A percentile compares a stretch with the other conserved stretches of the same genome.
phyloP scores from a whole-genome alignment of 2,888 invertebrate genomes.

The Panopea generosa region DNA sequence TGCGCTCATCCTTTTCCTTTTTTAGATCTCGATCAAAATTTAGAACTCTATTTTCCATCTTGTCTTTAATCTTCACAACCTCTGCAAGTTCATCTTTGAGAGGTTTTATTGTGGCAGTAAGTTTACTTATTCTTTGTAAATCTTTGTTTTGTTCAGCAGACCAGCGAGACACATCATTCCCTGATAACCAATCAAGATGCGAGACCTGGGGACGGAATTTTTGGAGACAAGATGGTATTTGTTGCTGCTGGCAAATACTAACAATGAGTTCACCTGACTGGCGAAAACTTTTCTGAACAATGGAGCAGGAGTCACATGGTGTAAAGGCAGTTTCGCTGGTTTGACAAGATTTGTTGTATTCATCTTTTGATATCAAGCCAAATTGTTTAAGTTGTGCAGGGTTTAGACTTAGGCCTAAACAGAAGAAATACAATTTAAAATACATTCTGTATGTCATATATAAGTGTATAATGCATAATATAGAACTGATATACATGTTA shows the following conservation, averaged over 20 bases:
- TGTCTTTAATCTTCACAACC: conserved; percentile 72
- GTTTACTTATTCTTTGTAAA: conserved; percentile 78
- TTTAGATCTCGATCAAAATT: conserved; percentile 76
- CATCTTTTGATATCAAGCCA: conserved; percentile 74
- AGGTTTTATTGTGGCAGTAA: conserved; percentile 77
- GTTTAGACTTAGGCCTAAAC: conserved; percentile 52
- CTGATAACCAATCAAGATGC: conserved; percentile 79
- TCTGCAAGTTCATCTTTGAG: conserved; percentile 76
- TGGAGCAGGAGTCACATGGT: conserved; percentile 84
- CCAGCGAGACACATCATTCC: conserved; percentile 83
- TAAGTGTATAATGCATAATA: too few relatives aligned
- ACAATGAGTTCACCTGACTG: conserved; percentile 79
- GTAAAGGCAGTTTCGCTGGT: conserved; percentile 85
- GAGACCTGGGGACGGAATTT: conserved; percentile 78
- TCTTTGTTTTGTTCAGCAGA: conserved; percentile 83
- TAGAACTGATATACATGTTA: too few relatives aligned
- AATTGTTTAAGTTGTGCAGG: conserved; percentile 44
- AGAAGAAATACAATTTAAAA: conserved; percentile 4
- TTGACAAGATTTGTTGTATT: conserved; percentile 83
- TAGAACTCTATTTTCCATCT: conserved; percentile 73
- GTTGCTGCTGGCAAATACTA: conserved; percentile 80
- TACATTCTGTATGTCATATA: too few relatives aligned
- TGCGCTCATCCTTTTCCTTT: conserved; percentile 77
- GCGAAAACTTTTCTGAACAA: conserved; percentile 82
- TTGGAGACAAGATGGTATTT: conserved; percentile 81